Evolutionary conservation across 2,797 vertebrate species (phyloP), one percentile per base, ranked within the genome.

Genomic region (Kryptopterus vitreolus): DNA sequence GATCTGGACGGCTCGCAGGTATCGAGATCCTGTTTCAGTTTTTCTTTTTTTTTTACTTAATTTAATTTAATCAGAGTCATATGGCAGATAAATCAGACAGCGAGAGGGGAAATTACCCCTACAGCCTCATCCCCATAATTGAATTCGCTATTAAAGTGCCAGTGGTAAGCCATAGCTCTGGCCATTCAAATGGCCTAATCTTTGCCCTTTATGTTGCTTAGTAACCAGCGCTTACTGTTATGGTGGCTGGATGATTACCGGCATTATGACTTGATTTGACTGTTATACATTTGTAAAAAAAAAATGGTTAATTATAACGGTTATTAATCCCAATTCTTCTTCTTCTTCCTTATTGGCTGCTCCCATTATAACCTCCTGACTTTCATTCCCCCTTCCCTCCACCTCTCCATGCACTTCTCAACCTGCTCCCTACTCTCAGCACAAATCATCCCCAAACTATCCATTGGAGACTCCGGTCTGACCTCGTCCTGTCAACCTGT

Each of bases 21-120:
- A 63, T 15, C 20, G 12, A 81, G 71, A 72, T 76, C 68, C 59
- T 59, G 29, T 78, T 62, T 75, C 68, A 85, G 86, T 80, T 75
- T 65, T 80, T 80, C 57, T 35, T 29, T 1, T 46, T 68, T 48
- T 70, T 70, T 69, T 29, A 43, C 11, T n/a, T 38, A 3, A 38
- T 38, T 38, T 43, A 7, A 43, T 43, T 43, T 43, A 31, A 33
- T 66, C 12, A 24, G 1, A 16, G 18, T 52, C 20, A 18, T 71
- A 26, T 58, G 53, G 35, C 35, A 58, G 70, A 31, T 57, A 24
- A 57, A 57, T 57, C 20, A 73, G n/a, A 29, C 16, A 46, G 20
- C 2, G 13, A 24, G 53, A 43, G 33, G 16, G n/a, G 22, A 71
- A 33, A 72, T 55, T 74, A 74, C n/a, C 35, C n/a, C n/a, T 50